Percentiles rank a stretch among this genome's conserved stretches.
These are phyloP conservation scores for Galerucella pusilla DNA, from an alignment of 2,888 invertebrate species.

Conservation along the genomic window DNA sequence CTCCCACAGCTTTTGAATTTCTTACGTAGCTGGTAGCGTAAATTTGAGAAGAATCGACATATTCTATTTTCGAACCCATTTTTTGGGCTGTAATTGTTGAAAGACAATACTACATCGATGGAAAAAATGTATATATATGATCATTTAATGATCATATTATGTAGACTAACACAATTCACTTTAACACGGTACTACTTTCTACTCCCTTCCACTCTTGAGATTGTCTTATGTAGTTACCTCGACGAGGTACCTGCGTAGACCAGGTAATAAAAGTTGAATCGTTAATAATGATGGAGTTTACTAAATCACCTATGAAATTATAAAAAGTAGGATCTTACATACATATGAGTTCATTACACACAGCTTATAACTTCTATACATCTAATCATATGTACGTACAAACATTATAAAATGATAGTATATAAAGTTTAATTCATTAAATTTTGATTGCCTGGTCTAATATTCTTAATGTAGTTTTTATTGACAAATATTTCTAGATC, in stretches of 20 bases:
- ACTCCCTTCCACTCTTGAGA: constrained; percentile 35
- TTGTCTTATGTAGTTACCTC: constrained; percentile 25
- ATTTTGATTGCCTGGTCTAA: too few relatives aligned
- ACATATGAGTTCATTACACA: too few relatives aligned
- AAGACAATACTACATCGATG: constrained; percentile 18
- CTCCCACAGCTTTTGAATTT: constrained; percentile 94
- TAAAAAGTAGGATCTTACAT: too few relatives aligned
- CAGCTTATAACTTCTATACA: too few relatives aligned
- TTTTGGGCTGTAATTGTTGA: constrained; percentile 46
- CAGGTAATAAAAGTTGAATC: background rate
- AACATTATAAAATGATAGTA: too few relatives aligned
- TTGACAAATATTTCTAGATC: too few relatives aligned
- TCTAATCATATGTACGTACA: too few relatives aligned
- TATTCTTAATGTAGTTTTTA: too few relatives aligned
- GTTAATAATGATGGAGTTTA: background rate
- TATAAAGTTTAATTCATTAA: too few relatives aligned
- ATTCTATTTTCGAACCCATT: constrained; percentile 93
- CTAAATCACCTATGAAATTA: too few relatives aligned
- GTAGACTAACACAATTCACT: constrained; percentile 26
- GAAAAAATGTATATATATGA: background rate
- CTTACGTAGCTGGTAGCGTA: constrained; percentile 92
- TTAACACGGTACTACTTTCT: constrained; percentile 37
- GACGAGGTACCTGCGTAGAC: constrained; percentile 10
- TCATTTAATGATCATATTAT: constrained; percentile 9
- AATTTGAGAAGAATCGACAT: constrained; percentile 90